Evolutionary conservation across 1,140 invertebrate species (phyloP).

Genomic region (Andricus grossulariae): DNA sequence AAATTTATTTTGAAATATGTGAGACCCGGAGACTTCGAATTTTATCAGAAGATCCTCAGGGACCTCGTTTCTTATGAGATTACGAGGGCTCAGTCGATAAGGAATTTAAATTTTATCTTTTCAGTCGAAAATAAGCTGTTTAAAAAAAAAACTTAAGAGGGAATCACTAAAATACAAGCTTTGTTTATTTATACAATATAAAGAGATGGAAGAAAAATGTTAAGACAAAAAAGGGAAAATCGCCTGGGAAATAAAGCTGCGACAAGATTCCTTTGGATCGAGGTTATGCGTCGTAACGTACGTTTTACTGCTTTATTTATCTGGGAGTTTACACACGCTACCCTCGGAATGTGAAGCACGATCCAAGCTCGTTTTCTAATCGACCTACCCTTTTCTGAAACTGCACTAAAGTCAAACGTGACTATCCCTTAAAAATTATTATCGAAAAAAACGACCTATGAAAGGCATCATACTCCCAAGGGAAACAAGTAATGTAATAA

Average conservation of each 20-base stretch:
- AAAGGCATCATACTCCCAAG: not conserved
- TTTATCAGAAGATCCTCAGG: too few species aligned
- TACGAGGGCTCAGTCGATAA: too few species aligned
- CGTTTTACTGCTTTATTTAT: constrained; percentile 2
- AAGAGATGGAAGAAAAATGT: not conserved
- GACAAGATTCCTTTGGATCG: not conserved
- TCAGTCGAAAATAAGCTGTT: too few species aligned
- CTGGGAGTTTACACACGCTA: not conserved
- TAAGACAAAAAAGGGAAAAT: too few species aligned
- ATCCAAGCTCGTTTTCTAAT: constrained; percentile 13
- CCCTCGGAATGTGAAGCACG: not conserved
- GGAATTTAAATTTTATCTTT: too few species aligned
- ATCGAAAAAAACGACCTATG: constrained; percentile 10
- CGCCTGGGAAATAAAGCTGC: not conserved
- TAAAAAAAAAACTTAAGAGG: too few species aligned
- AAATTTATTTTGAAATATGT: too few species aligned
- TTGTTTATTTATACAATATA: not conserved
- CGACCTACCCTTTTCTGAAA: constrained; percentile 6
- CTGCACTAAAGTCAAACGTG: constrained; percentile 14
- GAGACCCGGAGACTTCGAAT: too few species aligned
- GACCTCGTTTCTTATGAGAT: too few species aligned
- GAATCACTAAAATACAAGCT: too few species aligned
- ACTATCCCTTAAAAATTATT: constrained; percentile 5
- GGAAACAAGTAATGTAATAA: not conserved
- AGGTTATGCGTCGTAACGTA: not conserved